A percentile compares a stretch with the other conserved stretches of the same genome.
Evolutionary conservation across 2,888 invertebrate genomes (phyloP).

Genomic region (Notodonta dromedarius): DNA sequence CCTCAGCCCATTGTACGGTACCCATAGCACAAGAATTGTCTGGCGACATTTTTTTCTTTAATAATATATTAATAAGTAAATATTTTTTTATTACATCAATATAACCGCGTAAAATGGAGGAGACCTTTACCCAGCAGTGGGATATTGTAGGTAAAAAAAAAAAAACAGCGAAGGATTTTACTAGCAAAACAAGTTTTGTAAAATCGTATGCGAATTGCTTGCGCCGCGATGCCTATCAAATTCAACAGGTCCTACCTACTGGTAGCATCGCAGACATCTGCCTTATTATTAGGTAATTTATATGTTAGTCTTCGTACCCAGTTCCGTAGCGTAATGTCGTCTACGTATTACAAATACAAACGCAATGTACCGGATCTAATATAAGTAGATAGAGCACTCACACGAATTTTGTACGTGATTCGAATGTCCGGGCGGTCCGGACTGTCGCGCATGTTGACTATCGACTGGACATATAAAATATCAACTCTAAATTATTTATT

Average conservation of each 20-base stretch:
- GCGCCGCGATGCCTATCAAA: background rate
- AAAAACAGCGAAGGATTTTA: no score
- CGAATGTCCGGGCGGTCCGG: conserved; percentile 29
- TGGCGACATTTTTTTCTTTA: no score
- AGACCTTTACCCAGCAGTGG: no score
- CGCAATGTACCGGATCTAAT: conserved; percentile 60
- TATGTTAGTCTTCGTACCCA: conserved; percentile 18
- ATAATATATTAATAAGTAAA: no score
- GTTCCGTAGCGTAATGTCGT: conserved; percentile 41
- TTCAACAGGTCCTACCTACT: background rate
- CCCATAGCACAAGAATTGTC: no score
- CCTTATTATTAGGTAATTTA: conserved; percentile 27
- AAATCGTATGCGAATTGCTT: no score
- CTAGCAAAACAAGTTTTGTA: no score
- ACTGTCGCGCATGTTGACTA: background rate
- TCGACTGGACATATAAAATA: background rate
- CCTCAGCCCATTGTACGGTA: no score
- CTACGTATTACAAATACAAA: conserved; percentile 46
- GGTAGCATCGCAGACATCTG: background rate
- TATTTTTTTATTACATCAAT: no score
- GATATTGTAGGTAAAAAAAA: no score
- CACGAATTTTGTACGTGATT: conserved; percentile 56
- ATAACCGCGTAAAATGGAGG: no score
- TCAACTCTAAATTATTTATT: no score
- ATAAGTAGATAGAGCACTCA: conserved; percentile 47